Evolutionary conservation across 2,797 vertebrate species (phyloP).

Genomic region (Antennarius maculatus): DNA sequence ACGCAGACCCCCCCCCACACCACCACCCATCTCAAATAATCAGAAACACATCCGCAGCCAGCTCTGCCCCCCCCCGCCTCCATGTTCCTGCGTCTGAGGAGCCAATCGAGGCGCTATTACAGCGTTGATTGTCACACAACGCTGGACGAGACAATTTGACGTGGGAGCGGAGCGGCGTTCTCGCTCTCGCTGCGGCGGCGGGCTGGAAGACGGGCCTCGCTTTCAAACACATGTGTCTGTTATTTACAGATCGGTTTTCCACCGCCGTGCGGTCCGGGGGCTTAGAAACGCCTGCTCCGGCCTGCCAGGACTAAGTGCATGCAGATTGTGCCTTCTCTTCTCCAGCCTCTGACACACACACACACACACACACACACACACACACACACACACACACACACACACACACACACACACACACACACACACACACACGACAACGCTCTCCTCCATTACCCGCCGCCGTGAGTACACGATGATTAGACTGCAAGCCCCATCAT

Average conservation of each 20-base stretch:
- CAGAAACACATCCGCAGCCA: slow-evolving; percentile 91
- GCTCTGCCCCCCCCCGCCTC: slow-evolving; percentile 28
- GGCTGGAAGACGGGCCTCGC: slow-evolving; percentile 68
- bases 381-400: slow-evolving; percentile 31
- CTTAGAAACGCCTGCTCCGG: slow-evolving; percentile 73
- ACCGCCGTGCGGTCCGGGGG: slow-evolving; percentile 67
- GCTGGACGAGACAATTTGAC: slow-evolving; percentile 80
- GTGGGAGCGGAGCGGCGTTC: slow-evolving; percentile 64
- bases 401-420: slow-evolving; percentile 22
- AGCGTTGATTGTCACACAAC: slow-evolving; percentile 87
- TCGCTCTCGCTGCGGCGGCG: slow-evolving; percentile 68
- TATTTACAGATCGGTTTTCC: slow-evolving; percentile 83
- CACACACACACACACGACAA: slow-evolving; percentile 21
- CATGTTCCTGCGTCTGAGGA: slow-evolving; percentile 82
- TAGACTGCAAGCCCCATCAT: slow-evolving; percentile 59
- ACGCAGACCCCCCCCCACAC: slow-evolving; percentile 85
- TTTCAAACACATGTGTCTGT: slow-evolving; percentile 83
- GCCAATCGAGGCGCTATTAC: slow-evolving; percentile 94
- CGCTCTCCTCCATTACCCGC: slow-evolving; percentile 54
- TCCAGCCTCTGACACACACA: slow-evolving; percentile 50
- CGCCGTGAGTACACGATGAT: slow-evolving; percentile 61
- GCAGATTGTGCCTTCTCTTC: slow-evolving; percentile 73
- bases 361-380: slow-evolving; percentile 30
- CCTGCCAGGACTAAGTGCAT: slow-evolving; percentile 80
- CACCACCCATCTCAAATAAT: slow-evolving; percentile 91